These are phyloP conservation scores for Drosophila setosimentum DNA, from an alignment of 2,888 invertebrate genomes.

Conservation along the genomic window DNA sequence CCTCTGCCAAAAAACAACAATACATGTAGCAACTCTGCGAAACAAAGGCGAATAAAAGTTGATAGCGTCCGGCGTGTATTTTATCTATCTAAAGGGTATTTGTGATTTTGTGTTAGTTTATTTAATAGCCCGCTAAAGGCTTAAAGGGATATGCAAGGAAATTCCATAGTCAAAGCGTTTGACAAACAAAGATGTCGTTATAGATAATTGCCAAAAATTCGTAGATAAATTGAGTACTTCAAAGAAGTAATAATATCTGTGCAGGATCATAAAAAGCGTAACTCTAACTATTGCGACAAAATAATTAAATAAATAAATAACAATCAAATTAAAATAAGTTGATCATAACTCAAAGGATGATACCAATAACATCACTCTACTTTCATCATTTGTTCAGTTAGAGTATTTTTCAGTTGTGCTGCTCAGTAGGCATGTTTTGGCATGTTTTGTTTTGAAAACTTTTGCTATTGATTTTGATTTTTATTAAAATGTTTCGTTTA, in stretches of 20 bases:
- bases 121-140: background rate
- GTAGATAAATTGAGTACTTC: background rate
- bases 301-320: background rate
- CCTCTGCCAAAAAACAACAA: constrained; percentile 32
- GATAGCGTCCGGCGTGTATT: constrained; percentile 66
- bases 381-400: background rate
- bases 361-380: background rate
- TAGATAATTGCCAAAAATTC: background rate
- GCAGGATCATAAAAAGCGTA: background rate
- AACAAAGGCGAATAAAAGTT: constrained; percentile 76
- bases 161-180: background rate
- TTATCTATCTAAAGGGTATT: constrained; percentile 34
- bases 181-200: background rate
- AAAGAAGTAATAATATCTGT: background rate
- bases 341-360: background rate
- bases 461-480: constrained; percentile 74
- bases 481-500: constrained; percentile 78
- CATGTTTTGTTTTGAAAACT: constrained; percentile 15
- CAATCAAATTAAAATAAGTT: background rate
- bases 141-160: background rate
- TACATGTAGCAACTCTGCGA: constrained; percentile 31
- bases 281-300: background rate
- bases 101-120: background rate
- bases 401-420: constrained; percentile 20
- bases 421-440: background rate